Conservation (phyloP, 2,113 vertebrate genomes). For the Megalops atlanticus region DNA sequence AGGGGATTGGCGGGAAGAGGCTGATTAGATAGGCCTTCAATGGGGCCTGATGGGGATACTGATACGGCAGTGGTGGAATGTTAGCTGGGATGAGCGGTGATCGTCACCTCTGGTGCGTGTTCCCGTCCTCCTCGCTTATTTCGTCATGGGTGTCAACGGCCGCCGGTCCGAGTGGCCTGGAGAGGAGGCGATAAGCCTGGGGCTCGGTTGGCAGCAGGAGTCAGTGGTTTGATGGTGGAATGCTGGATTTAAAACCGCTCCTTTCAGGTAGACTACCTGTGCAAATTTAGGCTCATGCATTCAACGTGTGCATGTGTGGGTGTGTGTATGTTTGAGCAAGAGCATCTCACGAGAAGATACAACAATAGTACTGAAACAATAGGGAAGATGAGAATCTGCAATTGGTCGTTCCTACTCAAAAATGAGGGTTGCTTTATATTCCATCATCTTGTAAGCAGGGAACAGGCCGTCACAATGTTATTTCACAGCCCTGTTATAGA, state of each 20-base stretch:
- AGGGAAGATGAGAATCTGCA: not conserved
- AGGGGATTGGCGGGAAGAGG: not conserved
- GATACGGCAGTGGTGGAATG: not conserved
- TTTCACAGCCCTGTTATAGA: slow-evolving; percentile 5
- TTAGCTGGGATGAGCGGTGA: not conserved
- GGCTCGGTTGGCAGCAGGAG: not conserved
- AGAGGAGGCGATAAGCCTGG: not conserved
- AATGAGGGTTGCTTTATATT: not conserved
- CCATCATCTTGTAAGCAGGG: not conserved
- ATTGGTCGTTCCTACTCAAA: not conserved
- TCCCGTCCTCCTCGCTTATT: not conserved
- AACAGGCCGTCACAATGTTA: slow-evolving; percentile 5
- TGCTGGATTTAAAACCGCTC: not conserved
- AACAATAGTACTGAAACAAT: not conserved
- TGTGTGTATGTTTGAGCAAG: not conserved
- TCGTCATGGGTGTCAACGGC: too few species aligned
- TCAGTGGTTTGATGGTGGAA: not conserved
- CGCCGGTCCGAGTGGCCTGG: not conserved
- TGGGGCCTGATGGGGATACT: not conserved
- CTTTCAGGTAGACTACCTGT: not conserved
- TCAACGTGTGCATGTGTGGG: not conserved
- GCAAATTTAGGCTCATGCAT: not conserved
- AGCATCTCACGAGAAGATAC: not conserved
- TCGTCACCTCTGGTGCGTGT: not conserved
- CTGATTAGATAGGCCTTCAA: not conserved